A percentile compares a stretch with the other conserved stretches of the same genome.
Evolutionary conservation across 2,888 invertebrate species (phyloP).

Genomic region (Stegana nigrithorax): DNA sequence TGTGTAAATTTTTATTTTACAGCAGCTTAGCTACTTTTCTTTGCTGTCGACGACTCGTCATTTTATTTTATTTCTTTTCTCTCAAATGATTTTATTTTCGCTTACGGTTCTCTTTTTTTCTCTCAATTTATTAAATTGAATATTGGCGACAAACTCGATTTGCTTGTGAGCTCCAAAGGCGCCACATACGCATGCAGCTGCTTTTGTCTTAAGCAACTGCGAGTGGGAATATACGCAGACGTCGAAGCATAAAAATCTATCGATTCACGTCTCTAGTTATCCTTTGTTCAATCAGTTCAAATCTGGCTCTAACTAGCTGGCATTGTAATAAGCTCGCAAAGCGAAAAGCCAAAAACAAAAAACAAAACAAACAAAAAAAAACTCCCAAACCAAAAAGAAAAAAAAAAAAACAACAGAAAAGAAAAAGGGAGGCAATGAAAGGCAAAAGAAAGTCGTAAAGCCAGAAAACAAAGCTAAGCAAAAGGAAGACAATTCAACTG

Average conservation of each 20-base stretch:
- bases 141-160: conserved; percentile 57
- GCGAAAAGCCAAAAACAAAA: not conserved
- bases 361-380: not conserved
- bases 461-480: not conserved
- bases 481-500: conserved; percentile 18
- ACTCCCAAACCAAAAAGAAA: not conserved
- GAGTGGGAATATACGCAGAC: not conserved
- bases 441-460: too few species aligned
- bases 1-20: conserved; percentile 37
- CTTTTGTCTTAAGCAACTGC: not conserved
- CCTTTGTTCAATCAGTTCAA: conserved; percentile 29
- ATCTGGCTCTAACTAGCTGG: conserved; percentile 23
- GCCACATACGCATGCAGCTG: not conserved
- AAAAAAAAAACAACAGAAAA: not conserved
- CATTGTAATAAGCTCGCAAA: conserved; percentile 6
- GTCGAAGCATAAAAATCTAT: conserved; percentile 14
- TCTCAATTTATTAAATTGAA: conserved; percentile 58
- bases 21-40: conserved; percentile 21
- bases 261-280: conserved; percentile 18
- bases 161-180: conserved; percentile 43
- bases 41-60: too few species aligned
- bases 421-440: not conserved
- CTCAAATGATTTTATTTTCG: too few species aligned
- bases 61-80: too few species aligned
- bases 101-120: conserved; percentile 39